These are phyloP conservation scores for Chymomyza amoena DNA, from an alignment of 2,888 invertebrate species.

Conservation along the genomic window DNA sequence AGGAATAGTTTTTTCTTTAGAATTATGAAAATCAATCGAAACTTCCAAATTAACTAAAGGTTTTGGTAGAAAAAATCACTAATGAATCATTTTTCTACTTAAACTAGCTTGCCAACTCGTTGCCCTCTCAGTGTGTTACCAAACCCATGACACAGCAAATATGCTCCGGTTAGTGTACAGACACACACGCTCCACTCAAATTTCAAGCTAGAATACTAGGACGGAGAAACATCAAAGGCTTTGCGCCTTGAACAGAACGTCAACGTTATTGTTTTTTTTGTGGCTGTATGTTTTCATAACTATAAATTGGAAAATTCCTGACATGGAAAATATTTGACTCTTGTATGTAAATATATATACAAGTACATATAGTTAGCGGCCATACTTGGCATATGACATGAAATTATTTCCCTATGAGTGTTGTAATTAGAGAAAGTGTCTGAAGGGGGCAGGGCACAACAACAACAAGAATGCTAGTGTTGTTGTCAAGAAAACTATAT, in stretches of 20 bases:
- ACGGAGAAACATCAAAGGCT: conserved; percentile 48
- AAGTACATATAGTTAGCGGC: not conserved
- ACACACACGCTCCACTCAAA: conserved; percentile 35
- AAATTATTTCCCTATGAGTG: not conserved
- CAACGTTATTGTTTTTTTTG: not conserved
- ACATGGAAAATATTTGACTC: conserved; percentile 42
- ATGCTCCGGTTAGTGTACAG: not conserved
- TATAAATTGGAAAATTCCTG: conserved; percentile 45
- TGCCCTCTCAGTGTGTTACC: not conserved
- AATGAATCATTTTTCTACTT: too few relatives aligned
- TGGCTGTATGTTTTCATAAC: conserved; percentile 40
- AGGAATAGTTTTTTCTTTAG: too few relatives aligned
- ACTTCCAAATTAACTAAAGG: too few relatives aligned
- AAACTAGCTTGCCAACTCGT: not conserved
- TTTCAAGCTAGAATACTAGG: conserved; percentile 37
- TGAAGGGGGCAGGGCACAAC: not conserved
- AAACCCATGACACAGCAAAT: not conserved
- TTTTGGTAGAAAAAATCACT: too few relatives aligned
- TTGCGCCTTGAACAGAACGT: not conserved
- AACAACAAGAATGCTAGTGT: not conserved
- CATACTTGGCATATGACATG: not conserved
- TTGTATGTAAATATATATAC: conserved; percentile 36
- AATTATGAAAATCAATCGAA: too few relatives aligned
- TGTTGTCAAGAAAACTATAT: not conserved
- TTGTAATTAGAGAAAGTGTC: conserved; percentile 5